Evolutionary conservation across 2,113 vertebrate species (phyloP).

Genomic region (Pomatostomus ruficeps): DNA sequence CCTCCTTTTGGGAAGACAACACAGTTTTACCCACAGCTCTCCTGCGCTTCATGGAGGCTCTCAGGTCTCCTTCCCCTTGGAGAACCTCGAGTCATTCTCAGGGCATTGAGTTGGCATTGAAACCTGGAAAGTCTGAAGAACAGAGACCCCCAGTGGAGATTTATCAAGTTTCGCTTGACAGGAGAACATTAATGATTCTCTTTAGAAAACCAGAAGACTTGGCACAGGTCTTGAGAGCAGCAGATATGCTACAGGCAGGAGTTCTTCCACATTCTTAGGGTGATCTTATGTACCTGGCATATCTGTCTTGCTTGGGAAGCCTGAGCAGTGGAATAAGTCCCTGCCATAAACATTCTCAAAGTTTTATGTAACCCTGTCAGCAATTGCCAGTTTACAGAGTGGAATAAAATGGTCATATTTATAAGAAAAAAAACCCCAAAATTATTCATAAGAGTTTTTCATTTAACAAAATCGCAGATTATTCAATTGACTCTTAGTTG

Average conservation of each 20-base stretch:
- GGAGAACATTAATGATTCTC: not conserved
- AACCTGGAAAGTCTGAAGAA: not conserved
- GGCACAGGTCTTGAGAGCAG: not conserved
- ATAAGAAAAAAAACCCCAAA: not conserved
- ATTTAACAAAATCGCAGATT: not conserved
- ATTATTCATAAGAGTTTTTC: not conserved
- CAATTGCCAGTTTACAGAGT: not conserved
- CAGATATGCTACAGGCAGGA: not conserved
- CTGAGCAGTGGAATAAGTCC: not conserved
- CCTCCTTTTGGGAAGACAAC: not conserved
- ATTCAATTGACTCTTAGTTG: not conserved
- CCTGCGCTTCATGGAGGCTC: fast-evolving
- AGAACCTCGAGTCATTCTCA: not conserved
- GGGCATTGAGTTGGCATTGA: not conserved
- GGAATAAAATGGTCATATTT: not conserved
- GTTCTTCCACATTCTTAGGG: not conserved
- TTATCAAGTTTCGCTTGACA: not conserved
- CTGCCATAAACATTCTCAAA: not conserved
- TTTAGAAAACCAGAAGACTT: not conserved
- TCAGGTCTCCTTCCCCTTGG: not conserved
- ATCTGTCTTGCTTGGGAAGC: not conserved
- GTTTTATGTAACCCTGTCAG: not conserved
- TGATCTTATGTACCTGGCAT: not conserved
- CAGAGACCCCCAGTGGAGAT: not conserved
- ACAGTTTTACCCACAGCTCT: not conserved